Evolutionary conservation across 2,113 vertebrate genomes (phyloP).

Genomic region (Pseudorectes ferrugineus): DNA sequence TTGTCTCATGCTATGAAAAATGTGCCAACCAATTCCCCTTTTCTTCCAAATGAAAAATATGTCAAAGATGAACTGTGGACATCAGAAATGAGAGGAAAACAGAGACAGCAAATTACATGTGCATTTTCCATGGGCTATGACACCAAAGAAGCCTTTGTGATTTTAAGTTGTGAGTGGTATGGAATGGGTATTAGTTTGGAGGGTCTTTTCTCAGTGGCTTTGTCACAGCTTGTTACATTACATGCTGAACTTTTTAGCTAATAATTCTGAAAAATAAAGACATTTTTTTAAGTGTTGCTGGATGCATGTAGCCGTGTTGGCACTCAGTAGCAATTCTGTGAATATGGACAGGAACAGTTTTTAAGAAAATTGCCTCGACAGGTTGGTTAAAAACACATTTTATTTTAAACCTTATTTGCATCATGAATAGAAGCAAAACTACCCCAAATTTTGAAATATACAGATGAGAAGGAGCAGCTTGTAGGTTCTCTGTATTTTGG

Average conservation of each 20-base stretch:
- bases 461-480: neutral
- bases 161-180: neutral
- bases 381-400: neutral
- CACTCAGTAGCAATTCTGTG: neutral
- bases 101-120: neutral
- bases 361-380: neutral
- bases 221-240: neutral
- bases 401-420: neutral
- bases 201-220: neutral
- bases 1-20: neutral
- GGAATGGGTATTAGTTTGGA: neutral
- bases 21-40: neutral
- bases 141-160: neutral
- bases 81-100: neutral
- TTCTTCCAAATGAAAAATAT: neutral
- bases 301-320: neutral
- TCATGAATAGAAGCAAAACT: neutral
- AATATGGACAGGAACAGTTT: neutral
- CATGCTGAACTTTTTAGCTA: neutral
- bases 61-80: neutral
- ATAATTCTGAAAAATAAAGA: neutral
- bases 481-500: neutral
- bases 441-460: neutral
- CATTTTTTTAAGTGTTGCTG: fast-evolving
- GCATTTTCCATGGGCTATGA: neutral